Evolutionary conservation across 92 coral and sea anemone species (phyloP).

Genomic region (Zoanthus solanderi): DNA sequence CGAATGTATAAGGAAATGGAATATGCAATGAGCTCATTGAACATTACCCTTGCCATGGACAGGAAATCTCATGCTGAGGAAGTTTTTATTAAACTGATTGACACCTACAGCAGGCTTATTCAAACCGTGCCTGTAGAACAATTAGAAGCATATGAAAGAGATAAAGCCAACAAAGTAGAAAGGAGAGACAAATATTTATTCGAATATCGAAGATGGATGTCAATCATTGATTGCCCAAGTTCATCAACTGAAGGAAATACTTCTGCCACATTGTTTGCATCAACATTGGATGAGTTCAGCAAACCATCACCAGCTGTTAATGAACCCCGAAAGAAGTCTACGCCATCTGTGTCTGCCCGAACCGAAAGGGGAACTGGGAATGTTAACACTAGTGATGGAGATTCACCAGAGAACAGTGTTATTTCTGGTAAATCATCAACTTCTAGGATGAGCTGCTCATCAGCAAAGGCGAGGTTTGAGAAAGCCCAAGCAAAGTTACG

Average conservation of each 20-base stretch:
- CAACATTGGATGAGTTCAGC: neutral
- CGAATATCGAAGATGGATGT: neutral
- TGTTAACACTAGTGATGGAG: constrained; percentile 3
- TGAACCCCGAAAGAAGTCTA: constrained; percentile 5
- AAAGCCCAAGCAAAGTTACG: constrained; percentile 7
- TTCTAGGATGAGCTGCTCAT: constrained; percentile 15
- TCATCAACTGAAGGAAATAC: constrained; percentile 3
- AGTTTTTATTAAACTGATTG: too few relatives aligned
- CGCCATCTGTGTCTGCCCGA: constrained; percentile 9
- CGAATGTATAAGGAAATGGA: too few relatives aligned
- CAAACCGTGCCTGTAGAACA: constrained; percentile 1
- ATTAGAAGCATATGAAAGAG: constrained; percentile 1
- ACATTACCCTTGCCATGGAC: too few relatives aligned
- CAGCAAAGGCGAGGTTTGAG: constrained; percentile 19
- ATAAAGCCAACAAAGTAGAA: constrained; percentile 4
- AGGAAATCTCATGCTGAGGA: too few relatives aligned
- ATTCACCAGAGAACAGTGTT: constrained; percentile 17
- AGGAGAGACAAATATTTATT: constrained; percentile 8
- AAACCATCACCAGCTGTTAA: constrained; percentile 10
- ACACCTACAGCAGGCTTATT: constrained; percentile 1
- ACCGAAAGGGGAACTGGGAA: constrained; percentile 9
- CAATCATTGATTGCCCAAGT: constrained; percentile 4
- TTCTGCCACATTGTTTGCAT: constrained; percentile 14
- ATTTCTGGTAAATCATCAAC: constrained; percentile 8
- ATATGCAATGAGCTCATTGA: too few relatives aligned